Conservation (phyloP, 1,140 invertebrate species). For the Drosophila kanapiae region DNA sequence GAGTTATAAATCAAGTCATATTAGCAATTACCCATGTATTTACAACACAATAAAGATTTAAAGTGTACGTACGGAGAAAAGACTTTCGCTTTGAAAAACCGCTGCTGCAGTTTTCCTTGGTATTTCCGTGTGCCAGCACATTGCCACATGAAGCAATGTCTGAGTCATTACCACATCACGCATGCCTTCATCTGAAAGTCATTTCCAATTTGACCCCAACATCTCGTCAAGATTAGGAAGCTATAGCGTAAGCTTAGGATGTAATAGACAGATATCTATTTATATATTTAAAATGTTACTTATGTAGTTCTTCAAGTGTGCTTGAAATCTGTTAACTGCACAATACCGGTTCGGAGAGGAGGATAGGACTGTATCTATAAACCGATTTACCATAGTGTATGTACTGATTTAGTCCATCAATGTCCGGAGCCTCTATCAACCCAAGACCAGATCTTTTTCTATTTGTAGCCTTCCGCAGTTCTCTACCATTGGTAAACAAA, state of each 20-base stretch:
- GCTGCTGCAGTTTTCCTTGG: slow-evolving; percentile 21
- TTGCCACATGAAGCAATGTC: neutral
- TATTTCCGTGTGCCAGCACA: slow-evolving; percentile 8
- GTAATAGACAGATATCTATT: too few relatives aligned
- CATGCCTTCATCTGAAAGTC: slow-evolving; percentile 17
- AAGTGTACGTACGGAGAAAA: slow-evolving; percentile 14
- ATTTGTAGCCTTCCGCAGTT: slow-evolving; percentile 15
- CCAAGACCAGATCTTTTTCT: slow-evolving; percentile 23
- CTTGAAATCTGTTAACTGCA: neutral
- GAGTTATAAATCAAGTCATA: slow-evolving; percentile 24
- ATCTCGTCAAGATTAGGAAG: neutral
- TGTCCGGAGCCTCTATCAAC: slow-evolving; percentile 13
- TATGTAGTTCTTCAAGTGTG: neutral
- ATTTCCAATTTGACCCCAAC: slow-evolving; percentile 1
- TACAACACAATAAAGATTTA: slow-evolving; percentile 8
- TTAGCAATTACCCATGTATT: slow-evolving; percentile 6
- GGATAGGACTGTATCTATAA: neutral
- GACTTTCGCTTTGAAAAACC: slow-evolving; percentile 32
- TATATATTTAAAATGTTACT: neutral
- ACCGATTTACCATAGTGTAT: neutral
- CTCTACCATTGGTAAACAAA: slow-evolving; percentile 21
- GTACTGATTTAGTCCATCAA: neutral
- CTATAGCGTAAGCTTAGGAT: neutral
- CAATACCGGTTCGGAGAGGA: neutral
- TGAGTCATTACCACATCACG: slow-evolving; percentile 29